Evolutionary conservation across 2,797 vertebrate genomes (phyloP).

Genomic region (Oreonectes daqikongensis): DNA sequence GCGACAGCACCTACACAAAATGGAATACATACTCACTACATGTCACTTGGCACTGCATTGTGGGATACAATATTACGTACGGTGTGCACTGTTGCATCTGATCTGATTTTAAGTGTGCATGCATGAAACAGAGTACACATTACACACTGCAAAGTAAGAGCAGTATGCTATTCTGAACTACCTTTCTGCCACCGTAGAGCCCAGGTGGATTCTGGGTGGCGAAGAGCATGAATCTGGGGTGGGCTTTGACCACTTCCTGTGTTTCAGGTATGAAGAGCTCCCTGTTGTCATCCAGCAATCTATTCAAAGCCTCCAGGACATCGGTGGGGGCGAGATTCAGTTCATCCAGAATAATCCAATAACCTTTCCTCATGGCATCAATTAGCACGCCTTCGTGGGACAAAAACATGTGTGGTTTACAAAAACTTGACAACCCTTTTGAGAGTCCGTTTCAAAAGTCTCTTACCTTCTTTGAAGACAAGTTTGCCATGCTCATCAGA

Average conservation of each 20-base stretch:
- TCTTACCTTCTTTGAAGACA: slow-evolving; percentile 91
- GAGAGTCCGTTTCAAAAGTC: not conserved
- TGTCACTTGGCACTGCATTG: no score
- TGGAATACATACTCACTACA: no score
- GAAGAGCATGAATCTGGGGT: slow-evolving; percentile 95
- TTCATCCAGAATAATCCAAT: slow-evolving; percentile 97
- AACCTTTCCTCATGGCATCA: slow-evolving; percentile 95
- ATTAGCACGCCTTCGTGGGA: slow-evolving; percentile 85
- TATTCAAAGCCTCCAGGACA: slow-evolving; percentile 94
- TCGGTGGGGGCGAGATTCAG: slow-evolving; percentile 96
- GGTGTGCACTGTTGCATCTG: no score
- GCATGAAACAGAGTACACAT: not conserved
- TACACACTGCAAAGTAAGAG: not conserved
- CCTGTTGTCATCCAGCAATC: slow-evolving; percentile 94
- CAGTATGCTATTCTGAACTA: slow-evolving; percentile 53
- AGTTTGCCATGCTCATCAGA: slow-evolving; percentile 87
- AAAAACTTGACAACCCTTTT: not conserved
- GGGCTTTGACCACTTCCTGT: slow-evolving; percentile 94
- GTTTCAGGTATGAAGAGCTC: slow-evolving; percentile 95
- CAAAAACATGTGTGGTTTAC: not conserved
- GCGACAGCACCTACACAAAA: slow-evolving; percentile 85
- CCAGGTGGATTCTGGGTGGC: slow-evolving; percentile 98
- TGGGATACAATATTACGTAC: no score
- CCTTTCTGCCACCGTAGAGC: slow-evolving; percentile 96
- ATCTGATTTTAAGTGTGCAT: no score